These are phyloP conservation scores for Limnephilus auricula DNA, from an alignment of 2,888 invertebrate species.

Conservation along the genomic window DNA sequence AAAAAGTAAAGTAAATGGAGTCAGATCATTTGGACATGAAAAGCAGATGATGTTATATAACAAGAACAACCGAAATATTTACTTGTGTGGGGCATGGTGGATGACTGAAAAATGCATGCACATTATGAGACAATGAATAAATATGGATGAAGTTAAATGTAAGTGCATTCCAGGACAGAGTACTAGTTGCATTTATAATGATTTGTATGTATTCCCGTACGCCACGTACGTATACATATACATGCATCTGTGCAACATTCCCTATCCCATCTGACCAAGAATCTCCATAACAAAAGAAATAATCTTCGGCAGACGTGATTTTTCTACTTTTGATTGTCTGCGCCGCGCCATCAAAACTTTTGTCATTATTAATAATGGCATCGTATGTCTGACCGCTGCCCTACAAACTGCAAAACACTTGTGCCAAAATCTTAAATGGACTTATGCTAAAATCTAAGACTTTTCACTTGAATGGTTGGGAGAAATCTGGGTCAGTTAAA, in stretches of 20 bases:
- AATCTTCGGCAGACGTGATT: neutral
- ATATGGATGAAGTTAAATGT: too few species aligned
- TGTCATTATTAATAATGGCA: constrained; percentile 4
- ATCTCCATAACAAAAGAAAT: neutral
- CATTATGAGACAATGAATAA: too few species aligned
- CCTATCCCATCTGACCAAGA: neutral
- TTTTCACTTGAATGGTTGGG: neutral
- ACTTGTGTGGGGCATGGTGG: too few species aligned
- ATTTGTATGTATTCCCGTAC: neutral
- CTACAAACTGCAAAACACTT: constrained; percentile 3
- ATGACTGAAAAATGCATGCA: too few species aligned
- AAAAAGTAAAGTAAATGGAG: too few species aligned
- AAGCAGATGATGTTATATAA: too few species aligned
- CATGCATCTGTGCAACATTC: neutral
- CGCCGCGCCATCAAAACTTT: constrained; percentile 18
- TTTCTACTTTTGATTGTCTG: constrained; percentile 12
- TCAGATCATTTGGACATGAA: too few species aligned
- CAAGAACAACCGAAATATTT: too few species aligned
- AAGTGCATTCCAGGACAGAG: too few species aligned
- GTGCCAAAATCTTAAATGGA: neutral
- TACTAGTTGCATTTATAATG: too few species aligned
- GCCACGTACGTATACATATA: neutral
- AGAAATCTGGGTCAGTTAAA: constrained; percentile 19
- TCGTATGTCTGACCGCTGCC: neutral
- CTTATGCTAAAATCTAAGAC: neutral